These are phyloP conservation scores for Panonychus citri DNA, from an alignment of 1,140 invertebrate species.

Conservation along the genomic window DNA sequence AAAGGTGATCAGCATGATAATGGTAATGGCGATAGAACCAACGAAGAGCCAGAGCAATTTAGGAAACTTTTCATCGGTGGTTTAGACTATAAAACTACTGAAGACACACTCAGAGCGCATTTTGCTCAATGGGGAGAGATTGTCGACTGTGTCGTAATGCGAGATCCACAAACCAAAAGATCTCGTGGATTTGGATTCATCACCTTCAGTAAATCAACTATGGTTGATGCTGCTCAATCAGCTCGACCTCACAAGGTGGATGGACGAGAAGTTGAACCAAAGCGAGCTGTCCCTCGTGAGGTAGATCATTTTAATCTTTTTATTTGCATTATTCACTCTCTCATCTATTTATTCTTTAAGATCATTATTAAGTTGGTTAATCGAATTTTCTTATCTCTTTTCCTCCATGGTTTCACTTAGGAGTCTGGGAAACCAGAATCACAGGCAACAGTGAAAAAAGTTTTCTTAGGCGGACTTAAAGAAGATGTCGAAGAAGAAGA, in stretches of 20 bases:
- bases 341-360: no score
- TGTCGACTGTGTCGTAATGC: conserved; percentile 93
- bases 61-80: conserved; percentile 94
- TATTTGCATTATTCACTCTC: no score
- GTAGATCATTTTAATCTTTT: not conserved
- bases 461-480: conserved; percentile 71
- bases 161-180: conserved; percentile 61
- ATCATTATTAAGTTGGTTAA: no score
- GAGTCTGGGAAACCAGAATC: conserved; percentile 70
- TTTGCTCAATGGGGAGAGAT: conserved; percentile 94
- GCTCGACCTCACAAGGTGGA: conserved; percentile 57
- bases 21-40: not conserved
- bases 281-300: conserved; percentile 73
- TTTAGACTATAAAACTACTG: conserved; percentile 76
- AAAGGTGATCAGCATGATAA: not conserved
- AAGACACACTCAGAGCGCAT: conserved; percentile 65
- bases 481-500: conserved; percentile 73
- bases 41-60: conserved; percentile 62
- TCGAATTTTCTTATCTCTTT: no score
- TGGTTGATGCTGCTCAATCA: conserved; percentile 84
- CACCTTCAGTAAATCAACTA: conserved; percentile 63
- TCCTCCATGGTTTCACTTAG: not conserved
- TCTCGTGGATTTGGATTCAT: conserved; percentile 92
- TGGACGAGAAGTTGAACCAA: conserved; percentile 76
- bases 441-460: conserved; percentile 78